Base-by-base conservation (phyloP, 2,888 invertebrate species). In the Synanthedon myopaeformis region DNA sequence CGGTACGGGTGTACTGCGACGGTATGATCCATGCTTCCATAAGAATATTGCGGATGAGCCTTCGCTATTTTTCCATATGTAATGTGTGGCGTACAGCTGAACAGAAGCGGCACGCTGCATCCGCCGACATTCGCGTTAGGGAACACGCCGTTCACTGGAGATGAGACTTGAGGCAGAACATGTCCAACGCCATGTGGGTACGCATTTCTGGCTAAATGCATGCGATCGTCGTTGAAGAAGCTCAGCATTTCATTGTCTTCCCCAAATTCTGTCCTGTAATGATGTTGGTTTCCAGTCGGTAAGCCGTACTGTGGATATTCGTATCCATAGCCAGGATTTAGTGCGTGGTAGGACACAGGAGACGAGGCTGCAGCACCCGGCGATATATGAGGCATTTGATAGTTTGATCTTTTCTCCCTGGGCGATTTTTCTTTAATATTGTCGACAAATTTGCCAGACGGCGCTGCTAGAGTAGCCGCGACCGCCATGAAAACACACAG, bases 51-150 rank as follows among this genome's bases (percentile, higher is more conserved):
- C 5, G 64, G 54, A 35, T 66, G 69, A 0, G 65, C 41, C 41
- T 69, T 72, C 19, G 74, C 67, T 35, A 84, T 61, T 6, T 67
- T 70, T 0, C 84, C 85, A 1, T 73, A 64, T 1, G 76, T 72
- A 55, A 87, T 72, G 0, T 77, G 71, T 0, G 86, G 86, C 1
- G 83, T 70, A 53, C 86, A 87, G 59, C 81, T 84, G 56, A 87
- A 72, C 49, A 86, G 66, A 8, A 86, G 64, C 0, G 86, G 86
- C 3, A 83, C 71, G 48, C 68, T 73, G 59, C 82, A 81, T 0
- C 77, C 76, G 13, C 76, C 76, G 0, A 66, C 66, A 51, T 79
- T 76, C 0, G 75, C 78, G 50, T 74, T 77, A 0, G 83, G 82
- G 63, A 84, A 85, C 53, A 82, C 67, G 2, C 82, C 79, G 8